Evolutionary conservation across 2,113 vertebrate species (phyloP).

Genomic region (Coreoperca whiteheadi): DNA sequence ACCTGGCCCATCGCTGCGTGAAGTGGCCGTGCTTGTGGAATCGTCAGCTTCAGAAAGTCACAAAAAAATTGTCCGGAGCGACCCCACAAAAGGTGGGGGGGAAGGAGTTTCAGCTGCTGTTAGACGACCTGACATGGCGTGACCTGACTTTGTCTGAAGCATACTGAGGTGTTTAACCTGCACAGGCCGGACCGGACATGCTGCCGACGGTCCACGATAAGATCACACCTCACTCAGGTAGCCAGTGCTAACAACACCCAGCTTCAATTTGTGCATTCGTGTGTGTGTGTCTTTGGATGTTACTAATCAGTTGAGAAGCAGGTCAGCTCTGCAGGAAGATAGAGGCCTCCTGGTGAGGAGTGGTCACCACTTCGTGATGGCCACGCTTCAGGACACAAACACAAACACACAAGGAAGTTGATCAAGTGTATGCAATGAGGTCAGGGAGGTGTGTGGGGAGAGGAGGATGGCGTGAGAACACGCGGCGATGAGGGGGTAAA

Average conservation of each 20-base stretch:
- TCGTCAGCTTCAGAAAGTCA: no score
- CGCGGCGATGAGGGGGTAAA: neutral
- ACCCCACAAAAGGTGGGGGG: no score
- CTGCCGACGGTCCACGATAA: neutral
- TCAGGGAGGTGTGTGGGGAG: conserved; percentile 68
- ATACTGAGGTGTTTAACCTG: neutral
- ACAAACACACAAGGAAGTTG: conserved; percentile 62
- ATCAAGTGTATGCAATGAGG: conserved; percentile 71
- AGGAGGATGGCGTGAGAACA: conserved; percentile 61
- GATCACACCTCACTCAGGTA: neutral
- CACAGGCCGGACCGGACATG: neutral
- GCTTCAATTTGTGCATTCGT: neutral
- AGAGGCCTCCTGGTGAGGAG: conserved; percentile 83
- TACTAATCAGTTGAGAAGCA: conserved; percentile 86
- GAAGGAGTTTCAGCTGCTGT: neutral
- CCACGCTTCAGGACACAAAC: conserved; percentile 84
- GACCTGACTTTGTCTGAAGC: neutral
- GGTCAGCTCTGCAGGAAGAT: conserved; percentile 81
- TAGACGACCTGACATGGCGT: neutral
- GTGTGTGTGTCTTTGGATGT: conserved; percentile 22
- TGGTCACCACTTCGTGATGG: conserved; percentile 86
- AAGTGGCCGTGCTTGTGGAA: no score
- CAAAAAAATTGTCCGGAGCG: no score
- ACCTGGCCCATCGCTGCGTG: no score
- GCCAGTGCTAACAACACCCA: neutral